Base-by-base conservation (phyloP, 2,888 invertebrate species). In the Cataglyphis cursor region DNA sequence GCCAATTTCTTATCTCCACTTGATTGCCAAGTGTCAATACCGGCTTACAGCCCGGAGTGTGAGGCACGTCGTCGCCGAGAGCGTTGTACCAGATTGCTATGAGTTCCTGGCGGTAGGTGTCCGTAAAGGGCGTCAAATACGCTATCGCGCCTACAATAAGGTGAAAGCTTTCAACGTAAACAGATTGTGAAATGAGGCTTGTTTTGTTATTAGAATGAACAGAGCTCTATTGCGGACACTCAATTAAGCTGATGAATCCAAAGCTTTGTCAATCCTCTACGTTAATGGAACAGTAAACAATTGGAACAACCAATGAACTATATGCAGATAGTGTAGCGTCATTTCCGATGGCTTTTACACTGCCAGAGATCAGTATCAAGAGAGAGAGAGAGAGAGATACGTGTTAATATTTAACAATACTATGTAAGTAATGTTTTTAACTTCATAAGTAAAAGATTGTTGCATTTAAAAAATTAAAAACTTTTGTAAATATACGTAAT, bases 101-200 rank as follows among this genome's bases (percentile, higher is more conserved):
- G 8, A 97, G 95, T 78, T 94, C 95, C 87, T 96, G 94, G 9
- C 97, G 95, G 88, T 96, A 97, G 65, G 95, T 95, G 89, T 97
- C 97, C 0, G 97, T 97, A 93, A 98, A 98, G 0, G 98, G 97
- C 0, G 98, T 97, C 65, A 98, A 95, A 93, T 98, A 98, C 0
- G 98, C 98, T 9, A 98, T 97, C 4, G 97, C 97, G 83, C 97
- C 97, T 95, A 95, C 87, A 68, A 85, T 62, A 62, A 48, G 44
- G 15, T 48, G 31, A 44, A 41, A 73, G 38, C 41, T 73, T 38
- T 24, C 12, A n/a, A 41, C n/a, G 31, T n/a, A 31, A 65, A 65
- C 51, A 44, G 21, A 61, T 62, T 15, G 21, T 24, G 65, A 65
- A 65, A 76, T 76, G n/a, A 74, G 21, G 2, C 31, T 62, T 38